Percentiles rank a stretch among this genome's conserved stretches.
phyloP scores from a whole-genome alignment of 2,888 invertebrate genomes.

The Onthophagus sagittarius region DNA sequence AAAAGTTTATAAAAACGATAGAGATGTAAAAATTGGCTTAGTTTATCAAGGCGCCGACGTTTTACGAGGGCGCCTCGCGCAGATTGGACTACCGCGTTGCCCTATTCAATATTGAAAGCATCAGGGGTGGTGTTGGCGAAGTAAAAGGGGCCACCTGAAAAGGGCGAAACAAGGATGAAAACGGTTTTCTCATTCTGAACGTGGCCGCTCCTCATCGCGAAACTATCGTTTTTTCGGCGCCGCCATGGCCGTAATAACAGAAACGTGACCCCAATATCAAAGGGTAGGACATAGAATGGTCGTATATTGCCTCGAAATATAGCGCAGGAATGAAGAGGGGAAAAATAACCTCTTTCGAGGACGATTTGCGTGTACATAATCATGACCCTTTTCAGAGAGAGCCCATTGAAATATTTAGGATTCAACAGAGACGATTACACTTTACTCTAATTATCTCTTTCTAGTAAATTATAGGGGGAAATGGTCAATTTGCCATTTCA shows the following conservation, averaged over 20 bases:
- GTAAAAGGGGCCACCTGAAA: neutral
- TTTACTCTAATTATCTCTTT: neutral
- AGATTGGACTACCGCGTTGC: neutral
- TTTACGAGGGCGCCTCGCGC: neutral
- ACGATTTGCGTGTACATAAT: neutral
- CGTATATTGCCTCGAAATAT: conserved; percentile 16
- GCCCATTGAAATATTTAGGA: neutral
- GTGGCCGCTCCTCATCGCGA: conserved; percentile 29
- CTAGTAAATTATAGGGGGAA: neutral
- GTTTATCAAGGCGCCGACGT: neutral
- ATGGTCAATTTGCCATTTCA: neutral
- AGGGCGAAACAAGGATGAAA: conserved; percentile 15
- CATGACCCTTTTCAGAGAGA: neutral
- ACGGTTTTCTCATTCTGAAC: conserved; percentile 29
- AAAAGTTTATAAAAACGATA: neutral
- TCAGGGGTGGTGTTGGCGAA: neutral
- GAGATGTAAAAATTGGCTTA: neutral
- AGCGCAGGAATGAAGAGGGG: conserved; percentile 2
- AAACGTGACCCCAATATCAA: conserved; percentile 29
- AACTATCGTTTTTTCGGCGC: conserved; percentile 32
- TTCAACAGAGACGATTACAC: neutral
- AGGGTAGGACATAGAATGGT: conserved; percentile 17
- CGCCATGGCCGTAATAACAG: conserved; percentile 31
- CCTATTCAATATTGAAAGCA: conserved; percentile 7
- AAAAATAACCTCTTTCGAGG: neutral